Evolutionary conservation across 2,888 invertebrate genomes (phyloP), one percentile per base, ranked within the genome.

Genomic region (Ectemnius lituratus): DNA sequence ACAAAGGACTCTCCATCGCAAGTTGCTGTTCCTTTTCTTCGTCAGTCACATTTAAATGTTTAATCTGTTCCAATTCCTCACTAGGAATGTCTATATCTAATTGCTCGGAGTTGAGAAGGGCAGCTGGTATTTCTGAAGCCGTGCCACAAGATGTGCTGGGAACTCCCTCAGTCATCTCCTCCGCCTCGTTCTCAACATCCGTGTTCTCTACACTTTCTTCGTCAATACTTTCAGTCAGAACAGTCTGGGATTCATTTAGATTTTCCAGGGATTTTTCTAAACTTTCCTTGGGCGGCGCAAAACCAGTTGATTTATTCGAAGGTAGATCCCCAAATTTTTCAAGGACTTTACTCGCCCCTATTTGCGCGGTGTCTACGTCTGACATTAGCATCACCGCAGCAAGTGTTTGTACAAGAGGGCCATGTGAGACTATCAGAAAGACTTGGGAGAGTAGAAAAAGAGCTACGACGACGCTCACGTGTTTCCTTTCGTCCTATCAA

Each of bases 401-500:
- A 80, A 99, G 91, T 5, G 96, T 95, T 85, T 97, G 96, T 4
- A 99, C 97, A 82, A 99, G 93, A 0, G 98, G 97, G 1, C 95
- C 94, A 90, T 99, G 97, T 2, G 96, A 96, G 78, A 99, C 95
- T 79, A 99, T 98, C 70, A 99, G 92, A 92, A 99, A 99, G 61
- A 99, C 98, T 94, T 98, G 96, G 1, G 98, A 98, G 75, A 98
- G 92, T 70, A 99, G 92, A 92, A 97, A 99, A 75, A 99, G 92
- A 0, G 98, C 94, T 4, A 98, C 97, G 11, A 98, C 97, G 75
- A 96, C 96, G 73, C 98, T 97, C 60, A 91, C 89, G 49, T 88
- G 87, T 72, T 90, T 91, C 56, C 84, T 84, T 70, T 91, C 90
- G 16, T 88, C 90, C 89, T 90, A 52, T 6, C 37, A 11, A 8